These are phyloP conservation scores for Taphrorychus bicolor DNA, from an alignment of 2,888 invertebrate genomes.

Conservation along the genomic window DNA sequence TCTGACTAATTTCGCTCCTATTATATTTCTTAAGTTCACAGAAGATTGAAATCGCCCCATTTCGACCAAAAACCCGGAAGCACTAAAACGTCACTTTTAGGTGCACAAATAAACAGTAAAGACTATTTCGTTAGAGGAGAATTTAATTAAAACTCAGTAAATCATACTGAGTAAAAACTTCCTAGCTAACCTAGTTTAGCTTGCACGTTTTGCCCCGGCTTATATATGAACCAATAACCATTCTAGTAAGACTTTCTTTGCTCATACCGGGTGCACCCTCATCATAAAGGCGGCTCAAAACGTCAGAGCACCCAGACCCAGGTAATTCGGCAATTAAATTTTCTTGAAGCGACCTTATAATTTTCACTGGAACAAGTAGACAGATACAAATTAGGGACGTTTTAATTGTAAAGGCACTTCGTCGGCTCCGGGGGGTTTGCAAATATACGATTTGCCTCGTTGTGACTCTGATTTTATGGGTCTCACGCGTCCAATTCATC, in stretches of 20 bases:
- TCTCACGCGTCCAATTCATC: slow-evolving; percentile 43
- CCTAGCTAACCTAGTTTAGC: not conserved
- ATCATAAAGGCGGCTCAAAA: slow-evolving; percentile 12
- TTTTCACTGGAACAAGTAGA: slow-evolving; percentile 24
- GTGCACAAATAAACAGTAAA: not conserved
- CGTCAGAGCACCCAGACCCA: not conserved
- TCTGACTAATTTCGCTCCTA: too few relatives aligned
- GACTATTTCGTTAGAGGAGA: not conserved
- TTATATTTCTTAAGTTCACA: too few relatives aligned
- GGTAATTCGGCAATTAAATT: slow-evolving; percentile 25
- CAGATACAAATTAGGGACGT: slow-evolving; percentile 32
- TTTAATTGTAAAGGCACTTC: slow-evolving; percentile 33
- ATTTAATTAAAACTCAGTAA: slow-evolving; percentile 8
- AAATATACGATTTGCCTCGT: slow-evolving; percentile 38
- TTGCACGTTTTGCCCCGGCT: slow-evolving; percentile 2
- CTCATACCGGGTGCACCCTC: slow-evolving; percentile 12
- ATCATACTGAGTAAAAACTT: slow-evolving; percentile 4
- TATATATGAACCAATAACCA: slow-evolving; percentile 13
- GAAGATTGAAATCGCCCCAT: too few relatives aligned
- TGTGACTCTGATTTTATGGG: slow-evolving; percentile 43
- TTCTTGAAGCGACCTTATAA: slow-evolving; percentile 24
- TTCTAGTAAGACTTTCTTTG: slow-evolving; percentile 3
- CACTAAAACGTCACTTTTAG: not conserved
- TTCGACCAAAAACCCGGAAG: too few relatives aligned
- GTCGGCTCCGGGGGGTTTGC: slow-evolving; percentile 26